phyloP scores from a whole-genome alignment of 2,888 invertebrate genomes.

The Amiota communis region DNA sequence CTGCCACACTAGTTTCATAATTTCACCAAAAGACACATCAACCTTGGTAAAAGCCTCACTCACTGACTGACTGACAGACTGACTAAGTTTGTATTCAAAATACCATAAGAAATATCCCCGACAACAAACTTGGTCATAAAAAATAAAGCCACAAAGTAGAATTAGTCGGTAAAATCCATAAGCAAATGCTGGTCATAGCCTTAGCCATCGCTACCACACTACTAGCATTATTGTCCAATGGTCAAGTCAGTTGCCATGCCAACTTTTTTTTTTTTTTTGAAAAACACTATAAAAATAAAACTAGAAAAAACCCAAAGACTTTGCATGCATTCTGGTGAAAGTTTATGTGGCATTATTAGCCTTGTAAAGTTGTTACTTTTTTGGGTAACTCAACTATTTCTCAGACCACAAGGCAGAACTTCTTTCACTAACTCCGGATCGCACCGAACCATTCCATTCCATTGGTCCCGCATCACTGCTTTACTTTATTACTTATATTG shows the following conservation, averaged over 20 bases:
- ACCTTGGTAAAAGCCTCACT: too few species aligned
- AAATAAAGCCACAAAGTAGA: conserved; percentile 6
- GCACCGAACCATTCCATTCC: too few species aligned
- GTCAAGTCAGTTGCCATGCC: neutral
- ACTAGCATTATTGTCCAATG: too few species aligned
- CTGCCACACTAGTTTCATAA: neutral
- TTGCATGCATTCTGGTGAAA: conserved; percentile 33
- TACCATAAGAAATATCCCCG: neutral
- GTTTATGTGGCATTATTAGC: conserved; percentile 62
- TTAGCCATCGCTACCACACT: neutral
- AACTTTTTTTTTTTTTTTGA: too few species aligned
- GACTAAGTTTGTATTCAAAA: too few species aligned
- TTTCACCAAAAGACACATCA: neutral
- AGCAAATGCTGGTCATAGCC: neutral
- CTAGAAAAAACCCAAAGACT: neutral
- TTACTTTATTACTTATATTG: neutral
- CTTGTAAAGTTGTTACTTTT: conserved; percentile 28
- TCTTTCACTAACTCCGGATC: too few species aligned
- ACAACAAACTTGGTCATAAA: conserved; percentile 5
- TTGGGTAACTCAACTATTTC: conserved; percentile 8
- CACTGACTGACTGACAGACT: too few species aligned
- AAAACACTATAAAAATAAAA: neutral
- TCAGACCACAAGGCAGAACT: too few species aligned
- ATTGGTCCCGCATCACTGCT: neutral
- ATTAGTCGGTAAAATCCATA: neutral